Conservation (phyloP, 2,888 invertebrate species). For the Hydriomena furcata region DNA sequence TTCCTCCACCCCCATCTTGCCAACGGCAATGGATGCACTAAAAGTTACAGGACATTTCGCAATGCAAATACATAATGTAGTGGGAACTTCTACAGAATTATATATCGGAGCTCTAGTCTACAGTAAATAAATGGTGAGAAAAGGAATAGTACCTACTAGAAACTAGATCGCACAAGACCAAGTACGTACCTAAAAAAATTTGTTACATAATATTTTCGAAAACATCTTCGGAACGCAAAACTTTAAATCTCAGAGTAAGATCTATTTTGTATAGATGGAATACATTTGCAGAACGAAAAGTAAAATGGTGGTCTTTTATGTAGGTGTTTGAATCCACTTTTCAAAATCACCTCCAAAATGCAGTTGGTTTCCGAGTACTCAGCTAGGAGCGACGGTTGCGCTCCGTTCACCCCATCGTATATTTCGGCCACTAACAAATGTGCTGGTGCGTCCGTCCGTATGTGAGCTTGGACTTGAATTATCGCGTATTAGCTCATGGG, state of each 20-base stretch:
- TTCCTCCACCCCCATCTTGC: neutral
- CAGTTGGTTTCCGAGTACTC: neutral
- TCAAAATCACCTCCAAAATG: neutral
- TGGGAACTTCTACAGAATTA: constrained; percentile 10
- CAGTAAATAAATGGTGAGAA: constrained; percentile 1
- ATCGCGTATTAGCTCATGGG: constrained; percentile 13
- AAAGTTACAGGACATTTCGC: constrained; percentile 19
- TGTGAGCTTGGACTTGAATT: constrained; percentile 17
- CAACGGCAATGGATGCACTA: constrained; percentile 3
- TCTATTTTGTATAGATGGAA: too few species aligned
- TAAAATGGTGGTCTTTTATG: neutral
- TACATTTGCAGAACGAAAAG: neutral
- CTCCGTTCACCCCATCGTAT: constrained; percentile 4
- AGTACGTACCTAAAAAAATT: too few species aligned
- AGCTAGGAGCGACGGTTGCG: neutral
- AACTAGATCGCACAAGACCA: too few species aligned
- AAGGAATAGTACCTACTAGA: neutral
- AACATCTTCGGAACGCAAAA: neutral
- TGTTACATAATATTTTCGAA: too few species aligned
- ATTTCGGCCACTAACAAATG: constrained; percentile 17
- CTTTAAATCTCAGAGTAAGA: neutral
- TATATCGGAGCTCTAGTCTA: neutral
- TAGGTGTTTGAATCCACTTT: constrained; percentile 3
- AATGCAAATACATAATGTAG: constrained; percentile 20
- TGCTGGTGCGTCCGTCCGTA: constrained; percentile 13